Base-by-base conservation (phyloP, 2,797 vertebrate genomes). In the Acanthurus leucopareius region DNA sequence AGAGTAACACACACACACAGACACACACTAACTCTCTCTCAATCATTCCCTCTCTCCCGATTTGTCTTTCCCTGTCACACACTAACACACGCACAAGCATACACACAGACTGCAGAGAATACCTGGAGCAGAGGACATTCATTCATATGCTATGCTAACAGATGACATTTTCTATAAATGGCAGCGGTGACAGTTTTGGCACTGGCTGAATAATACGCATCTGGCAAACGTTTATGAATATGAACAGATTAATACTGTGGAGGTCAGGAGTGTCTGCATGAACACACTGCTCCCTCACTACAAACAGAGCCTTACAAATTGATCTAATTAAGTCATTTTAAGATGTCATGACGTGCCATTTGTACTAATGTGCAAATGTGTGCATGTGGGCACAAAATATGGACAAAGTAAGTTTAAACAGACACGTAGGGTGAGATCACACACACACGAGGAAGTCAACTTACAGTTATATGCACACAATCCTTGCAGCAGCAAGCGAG, bases 291-390 rank as follows among this genome's bases (percentile, higher is more conserved):
- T 73, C 45, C 77, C 40, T 53, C 70, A 32, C 72, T 63, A 58
- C 79, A 83, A 77, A 86, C 28, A 69, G 48, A 10, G 80, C 71
- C 87, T 79, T 66, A 87, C 85, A 90, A 91, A 91, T 63, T 74
- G 88, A 53, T 85, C 89, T 88, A 72, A 92, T 93, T 91, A 93
- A 88, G 88, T 88, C 91, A 85, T 32, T 80, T 69, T 80, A 56
- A 79, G 80, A 84, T 89, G 86, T 81, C 70, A 72, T 81, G 86
- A 85, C 82, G 78, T 73, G 86, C 59, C 81, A 77, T 86, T 82
- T 82, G 86, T 20, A 32, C 69, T 54, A 47, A 67, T 86, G 87
- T 69, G 66, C 79, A 84, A 79, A 80, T 75, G 63, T 71, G 61
- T 61, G 77, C 72, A 75, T 76, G 81, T 20, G 2, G 14, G 73